Conservation (phyloP, 1,140 invertebrate genomes). For the Atta cephalotes region DNA sequence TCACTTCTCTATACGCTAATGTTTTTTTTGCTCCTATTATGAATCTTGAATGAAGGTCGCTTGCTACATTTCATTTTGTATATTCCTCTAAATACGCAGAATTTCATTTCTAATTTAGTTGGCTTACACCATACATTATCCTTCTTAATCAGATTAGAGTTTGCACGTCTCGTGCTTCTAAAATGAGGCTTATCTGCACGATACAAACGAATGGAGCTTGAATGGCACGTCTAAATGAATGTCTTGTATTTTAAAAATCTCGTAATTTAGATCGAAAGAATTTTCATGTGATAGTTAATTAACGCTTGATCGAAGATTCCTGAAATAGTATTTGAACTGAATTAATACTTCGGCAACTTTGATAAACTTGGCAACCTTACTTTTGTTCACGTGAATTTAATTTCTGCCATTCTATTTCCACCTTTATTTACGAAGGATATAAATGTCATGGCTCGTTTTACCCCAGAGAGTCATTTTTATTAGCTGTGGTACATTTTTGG, state of each 20-base stretch:
- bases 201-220: background rate
- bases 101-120: background rate
- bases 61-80: background rate
- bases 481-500: background rate
- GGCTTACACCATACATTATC: background rate
- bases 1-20: background rate
- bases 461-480: background rate
- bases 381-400: background rate
- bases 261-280: background rate
- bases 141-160: slow-evolving; percentile 29
- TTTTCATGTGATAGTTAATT: slow-evolving; percentile 11
- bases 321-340: background rate
- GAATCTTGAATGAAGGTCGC: background rate
- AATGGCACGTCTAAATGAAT: slow-evolving; percentile 29
- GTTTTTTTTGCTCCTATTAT: background rate
- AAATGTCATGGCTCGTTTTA: slow-evolving; percentile 5
- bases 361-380: background rate
- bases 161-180: slow-evolving; percentile 31
- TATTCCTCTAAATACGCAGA: background rate
- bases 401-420: background rate
- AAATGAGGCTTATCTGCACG: slow-evolving; percentile 26
- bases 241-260: slow-evolving; percentile 1
- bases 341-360: background rate
- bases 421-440: background rate
- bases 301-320: background rate